phyloP scores from a whole-genome alignment of 1,140 invertebrate species.

The Aporrectodea caliginosa region DNA sequence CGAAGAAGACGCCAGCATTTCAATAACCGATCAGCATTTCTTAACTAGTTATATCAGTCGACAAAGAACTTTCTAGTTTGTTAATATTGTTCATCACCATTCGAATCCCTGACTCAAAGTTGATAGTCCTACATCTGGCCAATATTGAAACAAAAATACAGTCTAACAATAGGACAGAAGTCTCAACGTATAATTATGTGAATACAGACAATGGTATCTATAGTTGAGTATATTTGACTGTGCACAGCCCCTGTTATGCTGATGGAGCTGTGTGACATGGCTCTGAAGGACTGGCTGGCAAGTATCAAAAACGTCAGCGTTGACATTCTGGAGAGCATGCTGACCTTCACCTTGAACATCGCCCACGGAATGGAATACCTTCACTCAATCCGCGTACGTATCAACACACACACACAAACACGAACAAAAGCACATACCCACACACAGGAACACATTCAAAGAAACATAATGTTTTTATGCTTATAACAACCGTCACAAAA shows the following conservation, averaged over 20 bases:
- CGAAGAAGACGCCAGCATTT: too few relatives aligned
- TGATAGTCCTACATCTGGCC: too few relatives aligned
- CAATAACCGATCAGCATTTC: too few relatives aligned
- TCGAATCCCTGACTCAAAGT: too few relatives aligned
- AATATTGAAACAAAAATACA: too few relatives aligned
- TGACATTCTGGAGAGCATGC: not conserved
- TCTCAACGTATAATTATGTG: too few relatives aligned
- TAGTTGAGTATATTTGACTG: too few relatives aligned
- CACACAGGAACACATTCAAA: not conserved
- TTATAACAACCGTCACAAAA: not conserved
- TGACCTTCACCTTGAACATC: not conserved
- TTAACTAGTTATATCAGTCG: too few relatives aligned
- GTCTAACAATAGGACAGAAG: too few relatives aligned
- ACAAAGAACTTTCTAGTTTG: too few relatives aligned
- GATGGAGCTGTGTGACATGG: not conserved
- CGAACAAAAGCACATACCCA: not conserved
- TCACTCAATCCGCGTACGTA: not conserved
- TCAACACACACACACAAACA: not conserved
- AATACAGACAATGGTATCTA: too few relatives aligned
- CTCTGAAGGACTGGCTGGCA: conserved; percentile 1
- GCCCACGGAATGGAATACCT: not conserved
- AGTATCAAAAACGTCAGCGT: not conserved
- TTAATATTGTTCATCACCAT: too few relatives aligned
- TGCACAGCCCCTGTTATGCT: not conserved
- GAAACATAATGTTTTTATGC: not conserved